A percentile compares a stretch with the other conserved stretches of the same genome.
phyloP scores from a whole-genome alignment of 2,113 vertebrate species.

The Corythornis cristatus region DNA sequence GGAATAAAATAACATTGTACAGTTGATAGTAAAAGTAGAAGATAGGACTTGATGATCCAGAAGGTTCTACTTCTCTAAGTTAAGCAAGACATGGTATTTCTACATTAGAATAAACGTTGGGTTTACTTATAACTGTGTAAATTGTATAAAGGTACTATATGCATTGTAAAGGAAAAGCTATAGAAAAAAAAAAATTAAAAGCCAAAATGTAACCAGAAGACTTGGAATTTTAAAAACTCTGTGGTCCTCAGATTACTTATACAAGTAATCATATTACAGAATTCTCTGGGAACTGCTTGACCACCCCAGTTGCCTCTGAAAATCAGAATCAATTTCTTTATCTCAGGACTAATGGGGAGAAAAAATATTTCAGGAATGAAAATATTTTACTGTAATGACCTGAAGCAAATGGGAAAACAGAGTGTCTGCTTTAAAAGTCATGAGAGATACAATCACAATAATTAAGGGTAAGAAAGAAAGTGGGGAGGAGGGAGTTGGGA shows the following conservation, averaged over 20 bases:
- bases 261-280: slow-evolving; percentile 36
- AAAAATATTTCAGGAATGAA: slow-evolving; percentile 47
- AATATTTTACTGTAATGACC: slow-evolving; percentile 53
- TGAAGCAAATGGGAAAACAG: slow-evolving; percentile 38
- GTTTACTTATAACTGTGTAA: background rate
- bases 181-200: background rate
- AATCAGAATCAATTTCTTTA: slow-evolving; percentile 46
- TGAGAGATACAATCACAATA: background rate
- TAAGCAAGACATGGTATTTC: background rate
- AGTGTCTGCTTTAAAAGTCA: background rate
- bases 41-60: background rate
- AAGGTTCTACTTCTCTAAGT: background rate
- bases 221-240: slow-evolving; percentile 13
- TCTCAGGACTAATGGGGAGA: background rate
- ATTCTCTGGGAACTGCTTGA: slow-evolving; percentile 21
- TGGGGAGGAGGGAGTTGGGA: background rate
- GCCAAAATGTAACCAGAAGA: background rate
- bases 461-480: slow-evolving; percentile 15
- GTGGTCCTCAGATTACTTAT: background rate
- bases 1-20: background rate
- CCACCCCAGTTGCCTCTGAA: slow-evolving; percentile 41
- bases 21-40: background rate
- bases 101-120: background rate
- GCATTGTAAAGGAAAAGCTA: background rate
- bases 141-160: background rate